Percentiles rank a stretch among this genome's conserved stretches.
Evolutionary conservation across 1,140 invertebrate species (phyloP).

Genomic region (Carcinoscorpius rotundicauda): DNA sequence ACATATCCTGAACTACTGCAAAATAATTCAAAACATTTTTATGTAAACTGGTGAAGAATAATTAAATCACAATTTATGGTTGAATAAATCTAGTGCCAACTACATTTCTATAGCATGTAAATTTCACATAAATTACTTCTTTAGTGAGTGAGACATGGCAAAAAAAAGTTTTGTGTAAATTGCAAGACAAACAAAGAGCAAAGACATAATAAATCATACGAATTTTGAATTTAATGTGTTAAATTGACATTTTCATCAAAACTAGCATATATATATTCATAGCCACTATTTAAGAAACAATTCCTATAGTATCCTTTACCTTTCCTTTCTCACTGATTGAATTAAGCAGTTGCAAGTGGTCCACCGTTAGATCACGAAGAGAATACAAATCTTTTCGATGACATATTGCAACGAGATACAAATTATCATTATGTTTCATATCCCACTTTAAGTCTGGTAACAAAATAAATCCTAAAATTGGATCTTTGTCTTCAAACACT

Average conservation of each 20-base stretch:
- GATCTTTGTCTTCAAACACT: conserved; percentile 66
- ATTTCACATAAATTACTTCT: conserved; percentile 1
- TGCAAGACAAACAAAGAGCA: no score
- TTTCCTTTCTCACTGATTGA: no score
- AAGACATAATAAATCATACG: no score
- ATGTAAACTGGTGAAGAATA: background rate
- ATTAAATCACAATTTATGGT: no score
- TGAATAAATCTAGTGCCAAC: conserved; percentile 1
- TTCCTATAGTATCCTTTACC: no score
- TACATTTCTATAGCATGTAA: background rate
- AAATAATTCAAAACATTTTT: conserved; percentile 4
- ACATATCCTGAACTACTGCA: no score
- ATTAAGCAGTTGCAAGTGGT: conserved; percentile 55
- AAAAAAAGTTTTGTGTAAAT: no score
- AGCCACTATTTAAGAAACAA: no score
- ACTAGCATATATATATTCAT: no score
- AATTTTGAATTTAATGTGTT: no score
- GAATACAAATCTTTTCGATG: conserved; percentile 60
- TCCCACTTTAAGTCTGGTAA: conserved; percentile 87
- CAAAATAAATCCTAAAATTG: conserved; percentile 69
- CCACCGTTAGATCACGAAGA: conserved; percentile 59
- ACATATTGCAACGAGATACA: conserved; percentile 74
- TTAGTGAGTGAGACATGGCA: conserved; percentile 3
- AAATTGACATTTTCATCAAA: no score
- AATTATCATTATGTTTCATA: conserved; percentile 38